Base-by-base conservation (phyloP, 2,113 vertebrate genomes). In the Lycocorax pyrrhopterus region DNA sequence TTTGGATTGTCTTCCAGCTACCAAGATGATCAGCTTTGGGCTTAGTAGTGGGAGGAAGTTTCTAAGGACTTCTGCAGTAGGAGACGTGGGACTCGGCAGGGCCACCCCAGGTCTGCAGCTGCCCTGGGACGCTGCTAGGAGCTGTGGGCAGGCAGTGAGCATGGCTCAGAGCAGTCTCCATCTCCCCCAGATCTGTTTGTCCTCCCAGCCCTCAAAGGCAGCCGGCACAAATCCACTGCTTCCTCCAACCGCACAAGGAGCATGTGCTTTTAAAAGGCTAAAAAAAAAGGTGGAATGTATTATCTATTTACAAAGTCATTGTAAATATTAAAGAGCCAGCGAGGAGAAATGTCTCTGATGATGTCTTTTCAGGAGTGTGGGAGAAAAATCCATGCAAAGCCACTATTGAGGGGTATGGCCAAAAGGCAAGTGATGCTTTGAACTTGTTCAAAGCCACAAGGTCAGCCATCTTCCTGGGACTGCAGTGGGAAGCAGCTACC, bases 261-360 rank as follows among this genome's bases (percentile, higher is more conserved):
- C 13, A 1, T 26, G 55, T 55, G 75, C 90, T 88, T 88, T 51
- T 53, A 77, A 83, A 80, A 69, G 62, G 53, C 64, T 72, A 33
- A 62, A 84, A 84, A 60, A 90, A 87, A 84, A 73, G 15, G 59
- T 80, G 84, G 93, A 91, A 95, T 94, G 86, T 80, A 84, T 97
- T 91, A 90, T 77, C 90, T 63, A 37, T 51, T 89, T 75, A 86
- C 82, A 74, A 92, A 94, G 55, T 69, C 82, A 39, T 47, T 63
- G 95, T 90, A 93, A 91, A 95, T 94, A 89, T 88, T 94, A 80
- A 93, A 93, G 27, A 93, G 82, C 30, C 75, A 62, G 30, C 9
- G 43, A 93, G 84, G 74, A 55, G 52, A 94, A 90, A 63, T 52
- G 89, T 79, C 81, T 94, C 91, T 87, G 87, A 60, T 85, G 71